Evolutionary conservation across 2,888 invertebrate genomes (phyloP), one percentile per base, ranked within the genome.

Genomic region (Andrena camellia): DNA sequence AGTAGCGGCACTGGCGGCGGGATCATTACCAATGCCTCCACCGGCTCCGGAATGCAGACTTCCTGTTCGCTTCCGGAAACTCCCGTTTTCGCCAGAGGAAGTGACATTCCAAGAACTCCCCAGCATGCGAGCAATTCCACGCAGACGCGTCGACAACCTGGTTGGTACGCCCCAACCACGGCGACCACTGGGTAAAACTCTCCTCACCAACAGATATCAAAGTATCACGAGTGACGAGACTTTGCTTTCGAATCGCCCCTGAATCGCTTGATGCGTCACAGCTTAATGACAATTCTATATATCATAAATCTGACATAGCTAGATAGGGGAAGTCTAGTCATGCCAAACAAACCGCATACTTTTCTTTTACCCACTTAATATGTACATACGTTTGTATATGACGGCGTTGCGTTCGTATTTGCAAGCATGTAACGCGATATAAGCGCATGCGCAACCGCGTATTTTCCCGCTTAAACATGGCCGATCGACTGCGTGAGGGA

Each of bases 41-140:
- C 94, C 87, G 93, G 93, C 52, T 94, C 85, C 92, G 94, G 95
- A 76, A 94, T 97, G 93, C 97, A 97, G 94, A 97, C 97, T 3
- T 97, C 97, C 0, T 97, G 97, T 88, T 97, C 97, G 91, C 95
- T 98, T 78, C 98, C 98, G n/a, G 98, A 98, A 94, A 98, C 98
- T 0, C 97, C 98, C 0, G 97, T 98, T 83, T 98, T 98, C 94
- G 97, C 97, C 3, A 95, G 98, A 87, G 97, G 97, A 76, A 93
- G 97, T 94, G 97, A 98, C 94, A 97, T 97, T 86, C 97, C 97
- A 0, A 95, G 97, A 81, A 97, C 97, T 2, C 97, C 97, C 5
- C 97, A 97, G 83, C 95, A 96, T 70, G 94, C 97, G 54, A 95
- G 95, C n/a, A 74, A 87, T 20, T 89, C 90, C 31, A 90, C 89